Percentiles rank a stretch among this genome's conserved stretches.
Conservation (phyloP, 37 sponge, comb jelly and placozoan species). For the Oopsacas minuta region DNA sequence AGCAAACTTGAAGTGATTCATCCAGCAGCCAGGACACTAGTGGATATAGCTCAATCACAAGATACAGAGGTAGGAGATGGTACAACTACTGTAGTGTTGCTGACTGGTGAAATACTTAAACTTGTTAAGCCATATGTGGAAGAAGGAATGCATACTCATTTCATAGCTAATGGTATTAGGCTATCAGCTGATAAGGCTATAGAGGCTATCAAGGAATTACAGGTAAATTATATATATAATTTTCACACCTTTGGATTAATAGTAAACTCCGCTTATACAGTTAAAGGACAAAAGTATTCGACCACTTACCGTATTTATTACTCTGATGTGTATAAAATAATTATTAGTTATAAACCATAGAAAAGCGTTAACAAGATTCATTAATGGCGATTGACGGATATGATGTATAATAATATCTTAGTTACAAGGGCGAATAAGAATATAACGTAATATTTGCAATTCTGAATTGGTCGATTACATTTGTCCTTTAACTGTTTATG, state of each 20-base stretch:
- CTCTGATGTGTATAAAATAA: too few species aligned
- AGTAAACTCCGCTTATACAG: too few species aligned
- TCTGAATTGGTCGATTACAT: neutral
- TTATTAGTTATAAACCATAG: too few species aligned
- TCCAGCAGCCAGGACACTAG: constrained; percentile 93
- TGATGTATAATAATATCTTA: neutral
- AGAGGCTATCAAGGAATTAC: neutral
- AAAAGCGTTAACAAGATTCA: too few species aligned
- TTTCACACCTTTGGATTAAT: too few species aligned
- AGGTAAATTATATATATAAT: too few species aligned
- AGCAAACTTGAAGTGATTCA: constrained; percentile 84
- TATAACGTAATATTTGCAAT: neutral
- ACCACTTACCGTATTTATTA: too few species aligned
- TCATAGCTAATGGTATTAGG: constrained; percentile 76
- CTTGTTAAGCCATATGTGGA: constrained; percentile 89
- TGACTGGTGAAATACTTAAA: constrained; percentile 91
- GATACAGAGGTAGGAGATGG: constrained; percentile 99
- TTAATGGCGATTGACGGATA: too few species aligned
- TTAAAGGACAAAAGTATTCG: too few species aligned
- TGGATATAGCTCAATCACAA: constrained; percentile 91
- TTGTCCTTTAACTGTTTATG: neutral
- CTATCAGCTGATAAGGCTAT: constrained; percentile 31
- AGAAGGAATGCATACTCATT: constrained; percentile 91
- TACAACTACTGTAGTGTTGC: constrained; percentile 82
- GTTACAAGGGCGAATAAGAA: too few species aligned